Percentiles rank a stretch among this genome's conserved stretches.
Evolutionary conservation across 2,797 vertebrate genomes (phyloP).

Genomic region (Numenius phaeopus): DNA sequence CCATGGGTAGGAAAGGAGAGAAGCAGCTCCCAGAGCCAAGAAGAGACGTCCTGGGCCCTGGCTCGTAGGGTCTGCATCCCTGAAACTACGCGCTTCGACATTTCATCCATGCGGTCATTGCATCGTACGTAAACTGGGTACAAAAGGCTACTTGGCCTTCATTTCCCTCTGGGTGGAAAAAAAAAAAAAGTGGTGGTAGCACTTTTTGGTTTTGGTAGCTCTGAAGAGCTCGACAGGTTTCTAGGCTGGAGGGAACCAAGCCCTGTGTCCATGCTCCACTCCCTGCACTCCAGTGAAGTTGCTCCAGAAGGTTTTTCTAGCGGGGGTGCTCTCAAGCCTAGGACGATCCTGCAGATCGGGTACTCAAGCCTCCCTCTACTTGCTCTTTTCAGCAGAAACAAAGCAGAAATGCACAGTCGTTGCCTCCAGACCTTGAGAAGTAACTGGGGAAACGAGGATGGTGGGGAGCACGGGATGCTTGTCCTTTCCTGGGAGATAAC

Average conservation of each 20-base stretch:
- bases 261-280: not conserved
- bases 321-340: not conserved
- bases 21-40: not conserved
- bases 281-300: not conserved
- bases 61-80: not conserved
- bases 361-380: not conserved
- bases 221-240: not conserved
- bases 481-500: not conserved
- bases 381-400: not conserved
- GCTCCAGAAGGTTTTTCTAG: not conserved
- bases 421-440: not conserved
- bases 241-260: not conserved
- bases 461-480: not conserved
- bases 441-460: not conserved
- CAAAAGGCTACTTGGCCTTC: not conserved
- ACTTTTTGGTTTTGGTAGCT: not conserved
- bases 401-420: not conserved
- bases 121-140: rapidly evolving
- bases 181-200: not conserved
- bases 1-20: not conserved
- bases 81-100: rapidly evolving
- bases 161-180: not conserved
- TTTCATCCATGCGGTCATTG: not conserved
- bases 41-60: not conserved
- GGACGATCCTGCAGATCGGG: not conserved